A percentile compares a stretch with the other conserved stretches of the same genome.
Evolutionary conservation across 2,113 vertebrate species (phyloP).

Genomic region (Bufo bufo): DNA sequence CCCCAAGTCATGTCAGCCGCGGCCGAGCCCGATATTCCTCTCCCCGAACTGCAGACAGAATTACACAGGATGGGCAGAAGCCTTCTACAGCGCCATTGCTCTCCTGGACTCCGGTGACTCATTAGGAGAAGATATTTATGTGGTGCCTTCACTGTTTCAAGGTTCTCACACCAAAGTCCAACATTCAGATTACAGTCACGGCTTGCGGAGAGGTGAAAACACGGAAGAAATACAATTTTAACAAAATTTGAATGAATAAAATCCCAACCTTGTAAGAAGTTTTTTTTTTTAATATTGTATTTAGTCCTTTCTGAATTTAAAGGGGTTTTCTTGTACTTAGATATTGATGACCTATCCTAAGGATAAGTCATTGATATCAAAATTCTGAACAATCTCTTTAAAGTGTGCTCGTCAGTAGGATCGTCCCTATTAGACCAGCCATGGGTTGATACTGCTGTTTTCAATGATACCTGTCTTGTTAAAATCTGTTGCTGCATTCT

Average conservation of each 20-base stretch:
- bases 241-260: not conserved
- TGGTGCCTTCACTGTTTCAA: not conserved
- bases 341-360: no score
- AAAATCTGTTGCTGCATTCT: no score
- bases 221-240: not conserved
- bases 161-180: not conserved
- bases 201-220: not conserved
- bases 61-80: not conserved
- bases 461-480: no score
- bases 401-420: no score
- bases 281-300: no score
- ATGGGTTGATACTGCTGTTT: no score
- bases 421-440: no score
- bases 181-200: conserved; percentile 10
- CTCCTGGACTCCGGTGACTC: conserved; percentile 11
- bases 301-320: no score
- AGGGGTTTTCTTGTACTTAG: no score
- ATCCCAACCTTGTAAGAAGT: no score
- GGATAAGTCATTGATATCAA: no score
- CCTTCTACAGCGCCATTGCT: not conserved
- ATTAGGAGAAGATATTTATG: conserved; percentile 21
- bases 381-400: no score
- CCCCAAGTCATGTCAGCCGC: conserved; percentile 1
- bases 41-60: not conserved
- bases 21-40: not conserved